These are phyloP conservation scores for Accipiter virgatus DNA, from an alignment of 2,113 vertebrate species.

Conservation along the genomic window DNA sequence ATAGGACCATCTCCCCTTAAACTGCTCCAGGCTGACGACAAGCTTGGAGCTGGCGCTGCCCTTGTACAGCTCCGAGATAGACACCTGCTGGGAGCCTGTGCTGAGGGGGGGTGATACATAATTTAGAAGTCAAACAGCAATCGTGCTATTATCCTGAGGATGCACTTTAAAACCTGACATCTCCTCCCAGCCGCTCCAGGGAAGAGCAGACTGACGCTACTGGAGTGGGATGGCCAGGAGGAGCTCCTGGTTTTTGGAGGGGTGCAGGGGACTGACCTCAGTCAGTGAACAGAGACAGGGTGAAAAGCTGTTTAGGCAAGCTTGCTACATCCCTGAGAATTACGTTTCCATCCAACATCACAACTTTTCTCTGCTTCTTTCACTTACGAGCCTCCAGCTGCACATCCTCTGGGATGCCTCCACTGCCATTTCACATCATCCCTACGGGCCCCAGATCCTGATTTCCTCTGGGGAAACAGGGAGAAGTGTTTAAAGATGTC, in stretches of 20 bases:
- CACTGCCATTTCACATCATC: background rate
- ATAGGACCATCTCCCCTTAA: background rate
- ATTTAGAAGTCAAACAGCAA: conserved; percentile 1
- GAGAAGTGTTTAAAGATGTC: background rate
- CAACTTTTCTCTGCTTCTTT: background rate
- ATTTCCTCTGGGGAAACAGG: background rate
- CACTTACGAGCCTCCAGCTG: background rate
- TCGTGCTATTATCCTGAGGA: background rate
- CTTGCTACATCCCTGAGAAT: background rate
- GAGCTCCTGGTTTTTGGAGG: background rate
- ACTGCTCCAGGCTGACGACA: background rate
- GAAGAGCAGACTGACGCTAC: background rate
- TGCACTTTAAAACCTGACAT: background rate
- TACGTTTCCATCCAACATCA: background rate
- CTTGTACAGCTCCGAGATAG: background rate
- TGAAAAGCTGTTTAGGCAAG: background rate
- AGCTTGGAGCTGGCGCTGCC: background rate
- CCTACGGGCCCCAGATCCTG: accelerated
- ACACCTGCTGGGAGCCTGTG: background rate
- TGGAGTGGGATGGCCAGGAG: background rate
- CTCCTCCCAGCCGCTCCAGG: background rate
- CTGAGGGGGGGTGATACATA: background rate
- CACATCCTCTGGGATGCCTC: background rate
- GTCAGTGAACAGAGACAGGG: background rate
- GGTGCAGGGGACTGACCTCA: background rate